Evolutionary conservation across 1,140 invertebrate species (phyloP), one percentile per base, ranked within the genome.

Genomic region (Sminthurinus signatus): DNA sequence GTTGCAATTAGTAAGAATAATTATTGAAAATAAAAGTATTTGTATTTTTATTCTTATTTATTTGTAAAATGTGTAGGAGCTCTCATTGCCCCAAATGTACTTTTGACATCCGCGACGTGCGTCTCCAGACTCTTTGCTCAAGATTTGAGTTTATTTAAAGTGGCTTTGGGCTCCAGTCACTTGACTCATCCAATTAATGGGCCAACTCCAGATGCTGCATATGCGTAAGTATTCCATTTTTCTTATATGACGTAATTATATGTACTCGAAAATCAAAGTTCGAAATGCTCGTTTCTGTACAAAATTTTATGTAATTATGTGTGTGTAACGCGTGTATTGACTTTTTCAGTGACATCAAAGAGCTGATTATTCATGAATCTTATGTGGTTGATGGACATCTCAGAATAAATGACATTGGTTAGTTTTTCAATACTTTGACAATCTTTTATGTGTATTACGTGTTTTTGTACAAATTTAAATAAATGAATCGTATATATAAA

Each of bases 81-180:
- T 21, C 29, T 71, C 39, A 68, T 71, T 14, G 14, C 42, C 14
- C 31, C 25, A 3, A 25, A 50, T 17, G 23, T 65, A 23, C 28
- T 71, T 14, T 39, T 71, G 5, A 68, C 70, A 12, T 61, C 66
- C 12, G 67, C 67, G 1, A 72, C 70, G 2, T 71, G 70, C 42
- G 64, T 71, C 2, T 46, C 39, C n/a, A 46, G 70, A 17, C 27
- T 71, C 2, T 65, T 68, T 42, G 31, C 58, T 17, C 63, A 68
- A 27, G 70, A 71, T 32, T 60, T 67, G 42, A 68, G 57, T 32
- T 46, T 66, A 17, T 72, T 67, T 43, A 61, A 57, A 21, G 57
- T 69, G 3, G 59, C 67, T 1, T 28, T 56, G 14, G 57, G 57
- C n/a, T 50, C 46, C 5, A 64, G 58, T 32, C 63, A 63, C 23